These are phyloP conservation scores for Escarpia spicata DNA, from an alignment of 2,888 invertebrate genomes.

Conservation along the genomic window DNA sequence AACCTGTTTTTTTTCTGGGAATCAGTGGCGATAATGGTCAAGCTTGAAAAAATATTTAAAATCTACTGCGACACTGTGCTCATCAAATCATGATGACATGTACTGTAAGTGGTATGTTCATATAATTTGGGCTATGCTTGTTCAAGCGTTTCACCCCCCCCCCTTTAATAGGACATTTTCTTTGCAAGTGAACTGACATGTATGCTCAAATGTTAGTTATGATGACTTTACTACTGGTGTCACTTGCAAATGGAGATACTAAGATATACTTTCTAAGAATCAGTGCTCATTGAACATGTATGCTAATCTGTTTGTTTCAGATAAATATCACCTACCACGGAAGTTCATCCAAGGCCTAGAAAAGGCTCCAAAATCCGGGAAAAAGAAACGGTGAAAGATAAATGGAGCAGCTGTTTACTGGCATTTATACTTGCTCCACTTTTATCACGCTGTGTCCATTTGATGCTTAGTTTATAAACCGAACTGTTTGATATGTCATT, in stretches of 20 bases:
- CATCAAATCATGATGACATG: no score
- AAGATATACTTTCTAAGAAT: neutral
- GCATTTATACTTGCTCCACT: neutral
- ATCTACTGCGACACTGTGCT: no score
- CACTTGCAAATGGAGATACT: neutral
- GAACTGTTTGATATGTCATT: neutral
- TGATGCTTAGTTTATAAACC: neutral
- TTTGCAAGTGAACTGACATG: neutral
- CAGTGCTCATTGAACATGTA: neutral
- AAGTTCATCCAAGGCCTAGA: conserved; percentile 81
- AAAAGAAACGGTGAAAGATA: neutral
- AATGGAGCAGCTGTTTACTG: neutral
- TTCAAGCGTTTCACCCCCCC: no score
- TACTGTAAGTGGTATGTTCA: no score
- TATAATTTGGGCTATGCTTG: no score
- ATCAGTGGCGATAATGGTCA: neutral
- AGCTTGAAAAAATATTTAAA: no score
- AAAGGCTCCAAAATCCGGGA: conserved; percentile 73
- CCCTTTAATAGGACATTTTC: neutral
- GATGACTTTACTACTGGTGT: neutral
- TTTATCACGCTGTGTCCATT: neutral
- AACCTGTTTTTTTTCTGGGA: neutral
- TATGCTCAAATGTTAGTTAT: neutral
- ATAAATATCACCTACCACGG: conserved; percentile 81
- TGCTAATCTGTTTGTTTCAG: conserved; percentile 69